Evolutionary conservation across 2,797 vertebrate genomes (phyloP).

Genomic region (Sebastes minor): DNA sequence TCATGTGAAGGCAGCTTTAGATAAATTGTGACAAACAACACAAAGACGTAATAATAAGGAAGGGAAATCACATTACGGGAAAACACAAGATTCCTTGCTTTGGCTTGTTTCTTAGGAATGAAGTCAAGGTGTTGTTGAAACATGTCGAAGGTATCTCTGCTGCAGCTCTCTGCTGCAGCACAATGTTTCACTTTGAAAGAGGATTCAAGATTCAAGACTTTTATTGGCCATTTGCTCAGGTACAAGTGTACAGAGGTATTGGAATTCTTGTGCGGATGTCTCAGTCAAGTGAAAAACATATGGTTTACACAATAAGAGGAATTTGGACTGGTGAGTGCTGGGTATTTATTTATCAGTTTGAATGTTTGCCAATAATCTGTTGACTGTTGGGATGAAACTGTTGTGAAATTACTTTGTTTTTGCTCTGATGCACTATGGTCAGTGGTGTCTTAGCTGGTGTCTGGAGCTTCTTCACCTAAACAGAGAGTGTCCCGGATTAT

Average conservation of each 20-base stretch:
- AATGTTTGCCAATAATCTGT: too few relatives aligned
- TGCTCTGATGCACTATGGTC: neutral
- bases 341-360: too few relatives aligned
- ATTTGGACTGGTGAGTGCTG: too few relatives aligned
- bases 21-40: neutral
- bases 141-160: slow-evolving; percentile 34
- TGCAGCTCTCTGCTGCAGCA: neutral
- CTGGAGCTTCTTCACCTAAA: too few relatives aligned
- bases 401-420: neutral
- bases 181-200: neutral
- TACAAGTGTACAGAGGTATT: too few relatives aligned
- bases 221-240: too few relatives aligned
- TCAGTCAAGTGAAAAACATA: too few relatives aligned
- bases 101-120: slow-evolving; percentile 74
- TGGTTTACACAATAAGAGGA: too few relatives aligned
- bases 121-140: slow-evolving; percentile 45
- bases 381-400: accelerated
- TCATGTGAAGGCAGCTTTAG: neutral
- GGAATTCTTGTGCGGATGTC: too few relatives aligned
- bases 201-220: too few relatives aligned
- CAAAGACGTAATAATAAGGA: neutral
- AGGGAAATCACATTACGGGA: neutral
- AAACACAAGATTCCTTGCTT: slow-evolving; percentile 42
- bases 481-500: too few relatives aligned
- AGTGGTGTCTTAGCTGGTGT: too few relatives aligned